Evolutionary conservation across 2,888 invertebrate genomes (phyloP), one percentile per base, ranked within the genome.

Genomic region (Poecilus cupreus): DNA sequence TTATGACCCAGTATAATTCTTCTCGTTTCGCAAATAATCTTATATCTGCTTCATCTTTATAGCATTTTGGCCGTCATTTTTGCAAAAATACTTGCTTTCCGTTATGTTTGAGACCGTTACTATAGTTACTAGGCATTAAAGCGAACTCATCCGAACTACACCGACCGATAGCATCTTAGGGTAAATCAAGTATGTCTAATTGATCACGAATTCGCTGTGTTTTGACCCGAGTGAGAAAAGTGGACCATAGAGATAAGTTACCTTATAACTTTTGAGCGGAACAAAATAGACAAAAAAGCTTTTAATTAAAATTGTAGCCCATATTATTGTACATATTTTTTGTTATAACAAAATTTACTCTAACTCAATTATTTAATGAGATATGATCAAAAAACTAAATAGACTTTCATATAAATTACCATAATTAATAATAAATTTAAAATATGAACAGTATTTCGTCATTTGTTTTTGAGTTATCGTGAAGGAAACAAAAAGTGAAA

Each of bases 141-240:
- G 32, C 32, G 10, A 68, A 37, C 37, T 32, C 32, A 20, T 68
- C 64, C 5, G 64, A 32, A 32, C 37, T 37, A 32, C 18, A 57
- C 57, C 51, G 51, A 70, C 46, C 16, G 75, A 75, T 75, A 75
- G 26, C 11, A 54, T 18, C 32, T 16, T 26, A 39, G 37, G 75
- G 51, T 51, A 54, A 75, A 75, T 75, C 75, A 75, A 32, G 54
- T 32, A 54, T 75, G 24, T 51, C 54, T 75, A 75, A 75, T 75
- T 75, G 75, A 54, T 54, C 75, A 75, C 75, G 75, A 75, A 68
- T 37, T 32, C 37, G 37, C 2, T 13, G 0, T 13, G n/a, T 26
- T 43, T 43, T 43, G 43, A 43, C 43, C 3, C n/a, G 18, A 11
- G 51, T 51, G 37, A 68, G 37, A 11, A 11, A 5, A 16, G 13